Base-by-base conservation (phyloP, 2,797 vertebrate species). In the Discoglossus pictus region DNA sequence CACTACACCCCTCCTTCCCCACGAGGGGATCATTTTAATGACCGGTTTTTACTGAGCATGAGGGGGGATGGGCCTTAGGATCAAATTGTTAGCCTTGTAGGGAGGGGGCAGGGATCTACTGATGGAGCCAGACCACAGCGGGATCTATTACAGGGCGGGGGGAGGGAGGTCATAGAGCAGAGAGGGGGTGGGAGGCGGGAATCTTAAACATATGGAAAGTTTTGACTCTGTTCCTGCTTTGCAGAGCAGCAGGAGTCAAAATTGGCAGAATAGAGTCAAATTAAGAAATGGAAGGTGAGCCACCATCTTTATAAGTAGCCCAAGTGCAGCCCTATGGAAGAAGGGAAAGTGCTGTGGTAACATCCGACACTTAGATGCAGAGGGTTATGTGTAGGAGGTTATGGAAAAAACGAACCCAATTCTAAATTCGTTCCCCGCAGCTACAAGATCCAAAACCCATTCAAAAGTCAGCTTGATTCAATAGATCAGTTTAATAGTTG, bases 111-210 rank as follows among this genome's bases (percentile, higher is more conserved):
- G 46, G 15, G 46, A 42, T 15, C 15, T 42, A 4, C 39, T 4
- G 39, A 48, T n/a, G 10, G 43, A 56, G 55, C 17, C 43, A 46
- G 66, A 46, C 44, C 16, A 20, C 58, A 48, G 23, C 46, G 34
- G 59, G 52, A 40, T 61, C 25, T 51, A 25, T 61, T 61, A 54
- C 13, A 23, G 44, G 52, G 68, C n/a, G 23, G 55, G 25, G 68
- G 52, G 61, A 6, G 27, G 59, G 66, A 47, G 61, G 44, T 47
- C n/a, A 56, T 64, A 71, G 68, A 42, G 8, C 34, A 64, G 51
- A 64, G 60, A 52, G 44, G 2, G 68, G 68, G 68, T 43, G 68
- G 68, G 68, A 59, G 44, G 44, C 40, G 40, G 48, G 47, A 11
- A 68, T 27, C 36, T 43, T 21, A 34, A 36, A 9, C 16, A 21